A percentile compares a stretch with the other conserved stretches of the same genome.
phyloP scores from a whole-genome alignment of 2,888 invertebrate species.

The Mycalesis mineus region DNA sequence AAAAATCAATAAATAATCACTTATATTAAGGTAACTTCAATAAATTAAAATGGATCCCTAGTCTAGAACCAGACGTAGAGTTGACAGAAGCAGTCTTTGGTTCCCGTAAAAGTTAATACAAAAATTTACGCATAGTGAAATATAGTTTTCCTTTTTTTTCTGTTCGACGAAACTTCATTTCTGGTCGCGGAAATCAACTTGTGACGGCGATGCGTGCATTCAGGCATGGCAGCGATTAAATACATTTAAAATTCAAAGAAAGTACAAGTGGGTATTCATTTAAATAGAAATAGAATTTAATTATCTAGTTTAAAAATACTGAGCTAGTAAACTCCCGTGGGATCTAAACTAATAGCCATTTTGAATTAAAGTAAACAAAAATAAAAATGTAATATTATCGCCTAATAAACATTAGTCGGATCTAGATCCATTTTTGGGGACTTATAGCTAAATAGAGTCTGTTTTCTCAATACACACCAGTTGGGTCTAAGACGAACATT shows the following conservation, averaged over 20 bases:
- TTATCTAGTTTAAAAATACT: constrained; percentile 20
- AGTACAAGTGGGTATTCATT: constrained; percentile 30
- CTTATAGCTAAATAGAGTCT: constrained; percentile 32
- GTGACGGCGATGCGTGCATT: constrained; percentile 44
- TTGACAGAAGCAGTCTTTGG: constrained; percentile 73
- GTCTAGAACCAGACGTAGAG: constrained; percentile 49
- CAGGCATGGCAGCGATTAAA: constrained; percentile 39
- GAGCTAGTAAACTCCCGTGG: constrained; percentile 57
- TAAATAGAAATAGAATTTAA: constrained; percentile 17
- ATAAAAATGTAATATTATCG: constrained; percentile 28
- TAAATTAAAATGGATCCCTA: constrained; percentile 63
- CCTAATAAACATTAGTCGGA: constrained; percentile 43
- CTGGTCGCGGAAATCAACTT: constrained; percentile 62
- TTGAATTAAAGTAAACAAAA: constrained; percentile 37
- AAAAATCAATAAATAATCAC: constrained; percentile 73
- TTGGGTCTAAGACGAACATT: constrained; percentile 68
- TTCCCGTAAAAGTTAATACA: constrained; percentile 58
- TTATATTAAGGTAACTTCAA: constrained; percentile 74
- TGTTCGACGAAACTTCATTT: constrained; percentile 62
- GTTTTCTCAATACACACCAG: constrained; percentile 63
- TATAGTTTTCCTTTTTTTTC: constrained; percentile 60
- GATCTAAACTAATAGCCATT: constrained; percentile 59
- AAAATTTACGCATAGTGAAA: constrained; percentile 23
- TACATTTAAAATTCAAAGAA: constrained; percentile 27
- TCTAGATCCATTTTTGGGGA: constrained; percentile 39